Base-by-base conservation (phyloP, 2,888 invertebrate genomes). In the Callyntrura guangdongensis region DNA sequence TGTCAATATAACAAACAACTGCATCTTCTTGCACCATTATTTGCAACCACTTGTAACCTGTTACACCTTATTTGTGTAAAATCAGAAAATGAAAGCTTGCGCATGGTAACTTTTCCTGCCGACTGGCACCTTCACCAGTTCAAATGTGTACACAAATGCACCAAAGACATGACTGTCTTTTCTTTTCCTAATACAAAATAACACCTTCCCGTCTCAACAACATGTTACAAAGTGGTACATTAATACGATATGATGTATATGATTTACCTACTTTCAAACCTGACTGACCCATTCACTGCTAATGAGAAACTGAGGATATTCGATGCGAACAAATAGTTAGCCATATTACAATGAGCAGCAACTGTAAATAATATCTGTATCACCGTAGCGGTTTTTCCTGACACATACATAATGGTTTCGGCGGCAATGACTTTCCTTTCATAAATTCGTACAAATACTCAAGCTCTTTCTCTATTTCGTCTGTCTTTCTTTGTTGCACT, bases 1-100 rank as follows among this genome's bases (percentile, higher is more conserved):
- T 59, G 59, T 59, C 59, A 59, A 59, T 17, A 47, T 72, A 72
- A n/a, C 47, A 8, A 47, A 11, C 25, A 47, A 17, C 20, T 27
- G 64, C 64, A 64, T 27, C 27, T 64, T 11, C 22, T 11, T 64
- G 61, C 61, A 64, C 6, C 25, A 64, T 36, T 25, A 64, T 64
- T 53, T 36, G 67, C 85, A 86, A 59, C 22, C 74, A 86, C 59
- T 14, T 72, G 85, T n/a, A 53, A 72, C 85, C 74, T 74, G 59
- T 45, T 45, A 74, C 74, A 53, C 12, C 17, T 47, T 2, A n/a
- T 36, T 56, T 53, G 59, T 72, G 72, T 74, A 74, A 56, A 86
- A 74, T 74, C 85, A 86, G 85, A 74, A 86, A 86, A 86, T 56
- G 85, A 86, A 86, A 86, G 85, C 77, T 86, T 45, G 45, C n/a